Conservation (phyloP, 2,113 vertebrate genomes). For the Esox niger region DNA sequence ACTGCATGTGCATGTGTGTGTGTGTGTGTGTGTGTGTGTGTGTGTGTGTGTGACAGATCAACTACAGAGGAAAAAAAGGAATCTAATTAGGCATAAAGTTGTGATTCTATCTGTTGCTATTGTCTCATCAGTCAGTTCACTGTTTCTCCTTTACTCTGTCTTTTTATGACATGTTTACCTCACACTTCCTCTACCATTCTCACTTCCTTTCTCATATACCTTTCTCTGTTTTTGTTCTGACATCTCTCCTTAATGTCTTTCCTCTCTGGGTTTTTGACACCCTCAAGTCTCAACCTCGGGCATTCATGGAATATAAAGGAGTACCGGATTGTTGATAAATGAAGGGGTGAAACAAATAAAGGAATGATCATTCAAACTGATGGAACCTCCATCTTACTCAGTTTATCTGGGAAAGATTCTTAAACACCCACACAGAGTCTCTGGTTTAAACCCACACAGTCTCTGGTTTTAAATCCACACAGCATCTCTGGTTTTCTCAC, state of each 20-base stretch:
- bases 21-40: no score
- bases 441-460: no score
- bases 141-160: slow-evolving; percentile 1
- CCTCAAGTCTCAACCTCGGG: slow-evolving; percentile 22
- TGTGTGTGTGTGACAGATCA: no score
- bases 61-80: no score
- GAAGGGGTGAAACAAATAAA: slow-evolving; percentile 9
- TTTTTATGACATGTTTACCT: not conserved
- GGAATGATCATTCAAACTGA: slow-evolving; percentile 27
- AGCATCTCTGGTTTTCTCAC: no score
- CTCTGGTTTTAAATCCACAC: no score
- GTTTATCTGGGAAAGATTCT: not conserved
- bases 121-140: slow-evolving; percentile 23
- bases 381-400: slow-evolving; percentile 10
- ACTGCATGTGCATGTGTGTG: no score
- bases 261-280: slow-evolving; percentile 16
- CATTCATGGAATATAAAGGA: slow-evolving; percentile 27
- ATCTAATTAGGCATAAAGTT: no score
- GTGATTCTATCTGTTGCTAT: no score
- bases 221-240: not conserved
- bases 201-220: not conserved
- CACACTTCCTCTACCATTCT: not conserved
- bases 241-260: no score
- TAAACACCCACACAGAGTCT: not conserved
- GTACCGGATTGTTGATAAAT: slow-evolving; percentile 26